Evolutionary conservation across 2,113 vertebrate species (phyloP).

Genomic region (Psephotus haematonotus): DNA sequence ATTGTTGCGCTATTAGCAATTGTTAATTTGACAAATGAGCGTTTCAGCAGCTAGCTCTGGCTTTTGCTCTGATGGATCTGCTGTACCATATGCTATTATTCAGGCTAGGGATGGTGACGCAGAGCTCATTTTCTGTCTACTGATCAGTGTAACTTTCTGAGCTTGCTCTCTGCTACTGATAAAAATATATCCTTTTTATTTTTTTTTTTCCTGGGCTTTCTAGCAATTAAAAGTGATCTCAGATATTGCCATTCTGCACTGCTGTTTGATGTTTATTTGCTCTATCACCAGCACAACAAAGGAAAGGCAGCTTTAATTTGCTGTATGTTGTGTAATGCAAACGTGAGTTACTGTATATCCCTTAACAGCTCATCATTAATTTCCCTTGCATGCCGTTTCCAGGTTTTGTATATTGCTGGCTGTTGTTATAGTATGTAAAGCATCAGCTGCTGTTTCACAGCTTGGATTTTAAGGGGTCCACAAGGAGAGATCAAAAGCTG

Average conservation of each 20-base stretch:
- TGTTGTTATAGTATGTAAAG: constrained; percentile 57
- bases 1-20: constrained; percentile 23
- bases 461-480: constrained; percentile 68
- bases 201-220: background rate
- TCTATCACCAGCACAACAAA: constrained; percentile 7
- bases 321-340: constrained; percentile 36
- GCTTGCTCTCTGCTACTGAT: background rate
- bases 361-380: constrained; percentile 49
- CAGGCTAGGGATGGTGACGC: background rate
- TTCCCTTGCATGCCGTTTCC: constrained; percentile 29
- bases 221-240: background rate
- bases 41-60: constrained; percentile 1
- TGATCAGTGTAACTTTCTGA: constrained; percentile 7
- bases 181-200: background rate
- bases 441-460: constrained; percentile 72
- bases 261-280: background rate
- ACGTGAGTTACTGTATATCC: constrained; percentile 50
- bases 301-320: constrained; percentile 31
- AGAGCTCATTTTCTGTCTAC: background rate
- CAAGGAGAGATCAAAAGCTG: constrained; percentile 68
- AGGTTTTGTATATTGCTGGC: constrained; percentile 55
- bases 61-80: constrained; percentile 27
- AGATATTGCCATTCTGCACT: background rate
- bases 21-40: constrained; percentile 48
- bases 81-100: constrained; percentile 26